Evolutionary conservation across 2,888 invertebrate genomes (phyloP).

Genomic region (Galerucella pusilla): DNA sequence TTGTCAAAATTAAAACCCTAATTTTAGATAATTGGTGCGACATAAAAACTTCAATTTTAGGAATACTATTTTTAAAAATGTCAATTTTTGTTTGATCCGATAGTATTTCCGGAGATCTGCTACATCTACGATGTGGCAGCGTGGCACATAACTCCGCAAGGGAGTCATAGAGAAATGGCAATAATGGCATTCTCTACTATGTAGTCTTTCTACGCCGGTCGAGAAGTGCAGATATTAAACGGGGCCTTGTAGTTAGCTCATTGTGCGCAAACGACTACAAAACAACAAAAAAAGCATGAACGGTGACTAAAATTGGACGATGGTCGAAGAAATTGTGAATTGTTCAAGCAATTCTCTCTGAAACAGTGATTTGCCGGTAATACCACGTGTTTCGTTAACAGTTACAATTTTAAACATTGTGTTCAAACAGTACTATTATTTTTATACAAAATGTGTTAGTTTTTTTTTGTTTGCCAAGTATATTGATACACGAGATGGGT

Average conservation of each 20-base stretch:
- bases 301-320: constrained; percentile 30
- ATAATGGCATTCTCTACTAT: background rate
- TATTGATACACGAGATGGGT: constrained; percentile 16
- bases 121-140: background rate
- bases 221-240: background rate
- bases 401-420: constrained; percentile 7
- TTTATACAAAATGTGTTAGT: constrained; percentile 16
- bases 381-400: constrained; percentile 14
- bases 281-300: constrained; percentile 24
- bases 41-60: too few species aligned
- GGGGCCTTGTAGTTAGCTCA: constrained; percentile 1
- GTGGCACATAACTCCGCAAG: background rate
- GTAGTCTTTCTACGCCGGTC: background rate
- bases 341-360: background rate
- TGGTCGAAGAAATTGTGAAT: constrained; percentile 5
- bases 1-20: too few species aligned
- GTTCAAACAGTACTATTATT: background rate
- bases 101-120: background rate
- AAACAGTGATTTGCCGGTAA: constrained; percentile 15
- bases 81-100: too few species aligned
- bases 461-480: background rate
- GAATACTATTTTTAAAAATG: too few species aligned
- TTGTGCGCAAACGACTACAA: constrained; percentile 20
- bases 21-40: too few species aligned
- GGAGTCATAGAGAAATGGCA: background rate